Conservation (phyloP, 2,113 vertebrate genomes). For the Phasianus colchicus region DNA sequence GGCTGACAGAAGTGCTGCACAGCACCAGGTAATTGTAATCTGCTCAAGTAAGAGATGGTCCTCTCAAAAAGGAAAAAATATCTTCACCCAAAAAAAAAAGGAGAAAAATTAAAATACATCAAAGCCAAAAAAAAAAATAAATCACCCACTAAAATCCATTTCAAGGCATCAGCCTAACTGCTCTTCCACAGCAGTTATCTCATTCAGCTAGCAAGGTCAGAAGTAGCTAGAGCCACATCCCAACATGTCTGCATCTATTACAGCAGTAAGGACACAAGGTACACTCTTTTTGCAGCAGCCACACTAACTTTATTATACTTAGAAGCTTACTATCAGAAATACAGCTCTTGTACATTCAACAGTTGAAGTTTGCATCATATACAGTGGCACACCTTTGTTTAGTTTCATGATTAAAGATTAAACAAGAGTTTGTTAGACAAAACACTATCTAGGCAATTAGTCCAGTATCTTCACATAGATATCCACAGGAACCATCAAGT, state of each 20-base stretch:
- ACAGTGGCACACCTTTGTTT: fast-evolving
- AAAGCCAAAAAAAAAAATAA: not conserved
- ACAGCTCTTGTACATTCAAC: not conserved
- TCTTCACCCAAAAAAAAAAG: not conserved
- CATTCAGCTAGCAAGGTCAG: not conserved
- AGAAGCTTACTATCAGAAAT: not conserved
- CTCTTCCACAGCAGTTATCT: not conserved
- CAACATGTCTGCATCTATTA: not conserved
- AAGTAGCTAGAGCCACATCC: not conserved
- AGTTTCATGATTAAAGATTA: not conserved
- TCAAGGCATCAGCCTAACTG: not conserved
- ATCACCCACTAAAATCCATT: not conserved
- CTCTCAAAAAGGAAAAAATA: not conserved
- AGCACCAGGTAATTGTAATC: not conserved
- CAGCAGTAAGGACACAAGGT: not conserved
- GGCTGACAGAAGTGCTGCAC: not conserved
- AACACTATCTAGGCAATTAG: not conserved
- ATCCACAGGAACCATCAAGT: not conserved
- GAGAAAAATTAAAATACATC: not conserved
- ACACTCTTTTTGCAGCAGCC: not conserved
- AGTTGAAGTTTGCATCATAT: not conserved
- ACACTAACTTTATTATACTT: not conserved
- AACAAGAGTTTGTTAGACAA: not conserved
- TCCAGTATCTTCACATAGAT: not conserved
- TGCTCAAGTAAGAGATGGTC: fast-evolving